phyloP scores from a whole-genome alignment of 92 coral and sea anemone species.

The Diadumene lineata region DNA sequence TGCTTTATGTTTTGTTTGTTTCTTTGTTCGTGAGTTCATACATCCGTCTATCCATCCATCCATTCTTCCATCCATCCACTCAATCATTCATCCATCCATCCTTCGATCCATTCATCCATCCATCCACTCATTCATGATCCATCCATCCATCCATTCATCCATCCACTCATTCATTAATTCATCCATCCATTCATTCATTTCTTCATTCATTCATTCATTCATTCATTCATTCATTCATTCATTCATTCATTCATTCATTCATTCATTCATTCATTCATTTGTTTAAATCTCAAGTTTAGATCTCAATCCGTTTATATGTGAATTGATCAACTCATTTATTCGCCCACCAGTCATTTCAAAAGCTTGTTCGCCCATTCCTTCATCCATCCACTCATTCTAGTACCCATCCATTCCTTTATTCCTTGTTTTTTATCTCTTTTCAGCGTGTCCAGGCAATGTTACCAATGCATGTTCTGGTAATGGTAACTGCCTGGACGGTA shows the following conservation, averaged over 20 bases:
- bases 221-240: not conserved
- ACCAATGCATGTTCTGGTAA: slow-evolving; percentile 66
- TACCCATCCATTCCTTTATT: not conserved
- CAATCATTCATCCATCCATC: not conserved
- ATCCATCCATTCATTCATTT: not conserved
- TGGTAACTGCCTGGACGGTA: slow-evolving; percentile 77
- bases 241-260: not conserved
- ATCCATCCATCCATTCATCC: not conserved
- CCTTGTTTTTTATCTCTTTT: not conserved
- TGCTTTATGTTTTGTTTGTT: not conserved
- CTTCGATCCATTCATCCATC: not conserved
- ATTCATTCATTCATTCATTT: not conserved
- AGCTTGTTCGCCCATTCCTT: not conserved
- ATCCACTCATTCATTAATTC: not conserved
- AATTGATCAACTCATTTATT: not conserved
- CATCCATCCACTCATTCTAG: not conserved
- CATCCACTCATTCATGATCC: not conserved
- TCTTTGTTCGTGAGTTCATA: not conserved
- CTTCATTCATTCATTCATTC: not conserved
- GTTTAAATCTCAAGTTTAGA: too few species aligned
- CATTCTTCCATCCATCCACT: not conserved
- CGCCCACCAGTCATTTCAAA: too few species aligned
- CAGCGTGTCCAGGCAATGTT: slow-evolving; percentile 84
- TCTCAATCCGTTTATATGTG: not conserved
- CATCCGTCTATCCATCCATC: not conserved